These are phyloP conservation scores for Trichoplusia ni DNA, from an alignment of 1,140 invertebrate species.

Conservation along the genomic window DNA sequence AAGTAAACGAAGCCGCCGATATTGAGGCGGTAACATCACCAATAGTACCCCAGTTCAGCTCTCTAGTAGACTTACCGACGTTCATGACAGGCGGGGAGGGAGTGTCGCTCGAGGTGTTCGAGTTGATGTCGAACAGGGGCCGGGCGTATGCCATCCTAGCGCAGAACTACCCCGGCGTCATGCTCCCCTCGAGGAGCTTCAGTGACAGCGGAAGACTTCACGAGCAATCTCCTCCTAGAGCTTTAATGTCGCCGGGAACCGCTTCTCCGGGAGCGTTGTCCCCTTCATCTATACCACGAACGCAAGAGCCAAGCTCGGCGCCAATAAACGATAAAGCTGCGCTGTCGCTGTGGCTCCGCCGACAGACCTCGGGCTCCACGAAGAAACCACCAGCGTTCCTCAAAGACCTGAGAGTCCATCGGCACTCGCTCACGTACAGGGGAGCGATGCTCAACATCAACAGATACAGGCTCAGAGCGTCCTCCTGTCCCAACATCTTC, in stretches of 20 bases:
- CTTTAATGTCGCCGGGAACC: slow-evolving; percentile 58
- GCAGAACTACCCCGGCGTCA: slow-evolving; percentile 88
- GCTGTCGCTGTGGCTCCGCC: slow-evolving; percentile 82
- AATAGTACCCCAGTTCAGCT: slow-evolving; percentile 85
- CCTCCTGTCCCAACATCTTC: slow-evolving; percentile 94
- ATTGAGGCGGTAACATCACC: slow-evolving; percentile 65
- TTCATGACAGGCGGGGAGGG: slow-evolving; percentile 90
- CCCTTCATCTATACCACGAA: slow-evolving; percentile 48
- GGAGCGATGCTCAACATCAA: slow-evolving; percentile 94
- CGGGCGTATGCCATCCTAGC: slow-evolving; percentile 87
- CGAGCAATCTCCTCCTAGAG: slow-evolving; percentile 71
- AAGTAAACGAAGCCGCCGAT: slow-evolving; percentile 66
- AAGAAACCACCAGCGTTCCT: slow-evolving; percentile 84
- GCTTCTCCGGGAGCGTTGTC: slow-evolving; percentile 55
- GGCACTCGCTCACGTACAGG: slow-evolving; percentile 90
- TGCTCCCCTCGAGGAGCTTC: slow-evolving; percentile 87
- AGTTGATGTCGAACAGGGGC: slow-evolving; percentile 86
- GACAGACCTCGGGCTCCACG: slow-evolving; percentile 72
- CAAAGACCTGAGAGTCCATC: slow-evolving; percentile 87
- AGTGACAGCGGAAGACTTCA: slow-evolving; percentile 85
- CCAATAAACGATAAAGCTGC: slow-evolving; percentile 74
- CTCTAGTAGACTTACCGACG: slow-evolving; percentile 91
- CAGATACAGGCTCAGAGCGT: slow-evolving; percentile 89
- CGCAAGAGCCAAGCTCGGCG: slow-evolving; percentile 44
- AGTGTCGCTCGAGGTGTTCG: slow-evolving; percentile 88